Conservation (phyloP, 2,113 vertebrate species). For the Paraplagusia blochii region DNA sequence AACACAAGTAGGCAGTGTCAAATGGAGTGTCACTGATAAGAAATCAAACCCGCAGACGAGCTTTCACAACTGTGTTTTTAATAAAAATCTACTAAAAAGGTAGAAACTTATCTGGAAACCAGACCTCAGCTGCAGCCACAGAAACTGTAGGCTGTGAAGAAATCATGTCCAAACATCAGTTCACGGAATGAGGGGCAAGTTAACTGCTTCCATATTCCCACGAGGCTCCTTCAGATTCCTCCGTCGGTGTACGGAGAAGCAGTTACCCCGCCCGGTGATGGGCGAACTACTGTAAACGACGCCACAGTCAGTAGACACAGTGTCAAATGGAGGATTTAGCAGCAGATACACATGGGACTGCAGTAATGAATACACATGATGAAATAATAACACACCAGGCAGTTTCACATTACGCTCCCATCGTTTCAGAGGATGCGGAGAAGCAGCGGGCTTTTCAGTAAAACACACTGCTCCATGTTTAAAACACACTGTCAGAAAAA, state of each 20-base stretch:
- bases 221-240: background rate
- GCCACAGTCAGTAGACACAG: background rate
- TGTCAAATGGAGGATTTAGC: background rate
- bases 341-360: background rate
- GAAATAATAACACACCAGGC: background rate
- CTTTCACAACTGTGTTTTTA: background rate
- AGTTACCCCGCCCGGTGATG: background rate
- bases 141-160: background rate
- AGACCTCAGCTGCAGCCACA: background rate
- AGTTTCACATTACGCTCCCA: background rate
- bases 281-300: background rate
- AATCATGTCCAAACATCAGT: background rate
- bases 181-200: background rate
- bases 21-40: conserved; percentile 3
- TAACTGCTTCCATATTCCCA: background rate
- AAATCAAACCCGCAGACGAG: background rate
- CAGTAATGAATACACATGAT: background rate
- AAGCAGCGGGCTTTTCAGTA: too few relatives aligned
- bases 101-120: background rate
- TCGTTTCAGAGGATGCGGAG: too few relatives aligned
- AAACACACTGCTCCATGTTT: too few relatives aligned
- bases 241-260: conserved; percentile 8
- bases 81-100: background rate
- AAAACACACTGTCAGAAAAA: too few relatives aligned
- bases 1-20: conserved; percentile 3